Percentiles rank a stretch among this genome's conserved stretches.
Conservation (phyloP, 1,140 invertebrate genomes). For the Papilio helenus region DNA sequence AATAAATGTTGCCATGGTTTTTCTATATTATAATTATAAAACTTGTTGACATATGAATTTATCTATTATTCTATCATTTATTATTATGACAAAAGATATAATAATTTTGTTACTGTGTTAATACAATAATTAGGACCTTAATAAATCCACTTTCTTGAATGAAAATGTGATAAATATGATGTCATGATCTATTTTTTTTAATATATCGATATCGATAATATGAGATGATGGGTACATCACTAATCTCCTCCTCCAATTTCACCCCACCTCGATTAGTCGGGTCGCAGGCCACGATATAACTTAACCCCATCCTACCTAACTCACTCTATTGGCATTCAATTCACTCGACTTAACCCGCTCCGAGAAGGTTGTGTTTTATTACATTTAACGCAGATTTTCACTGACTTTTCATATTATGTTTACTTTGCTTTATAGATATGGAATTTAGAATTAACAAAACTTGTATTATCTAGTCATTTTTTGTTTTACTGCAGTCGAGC, state of each 20-base stretch:
- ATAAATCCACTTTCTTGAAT: no score
- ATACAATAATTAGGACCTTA: background rate
- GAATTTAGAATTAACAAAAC: no score
- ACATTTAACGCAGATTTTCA: constrained; percentile 37
- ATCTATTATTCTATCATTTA: background rate
- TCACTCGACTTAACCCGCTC: constrained; percentile 54
- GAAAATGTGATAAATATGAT: no score
- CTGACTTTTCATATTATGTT: background rate
- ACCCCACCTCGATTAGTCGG: constrained; percentile 67
- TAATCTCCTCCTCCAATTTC: constrained; percentile 47
- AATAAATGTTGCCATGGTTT: background rate
- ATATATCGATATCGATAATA: constrained; percentile 53
- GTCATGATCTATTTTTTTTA: background rate
- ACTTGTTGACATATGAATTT: background rate
- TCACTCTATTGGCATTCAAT: constrained; percentile 64
- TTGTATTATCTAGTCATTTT: no score
- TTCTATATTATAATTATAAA: background rate
- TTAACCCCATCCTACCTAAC: constrained; percentile 64
- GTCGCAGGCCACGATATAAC: constrained; percentile 61
- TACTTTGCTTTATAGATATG: no score
- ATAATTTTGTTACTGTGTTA: background rate
- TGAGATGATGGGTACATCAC: constrained; percentile 40
- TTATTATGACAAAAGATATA: background rate
- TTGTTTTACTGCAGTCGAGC: no score
- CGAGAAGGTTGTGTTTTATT: constrained; percentile 44